Evolutionary conservation across 2,888 invertebrate genomes (phyloP), one percentile per base, ranked within the genome.

Genomic region (Drosophila leonis): DNA sequence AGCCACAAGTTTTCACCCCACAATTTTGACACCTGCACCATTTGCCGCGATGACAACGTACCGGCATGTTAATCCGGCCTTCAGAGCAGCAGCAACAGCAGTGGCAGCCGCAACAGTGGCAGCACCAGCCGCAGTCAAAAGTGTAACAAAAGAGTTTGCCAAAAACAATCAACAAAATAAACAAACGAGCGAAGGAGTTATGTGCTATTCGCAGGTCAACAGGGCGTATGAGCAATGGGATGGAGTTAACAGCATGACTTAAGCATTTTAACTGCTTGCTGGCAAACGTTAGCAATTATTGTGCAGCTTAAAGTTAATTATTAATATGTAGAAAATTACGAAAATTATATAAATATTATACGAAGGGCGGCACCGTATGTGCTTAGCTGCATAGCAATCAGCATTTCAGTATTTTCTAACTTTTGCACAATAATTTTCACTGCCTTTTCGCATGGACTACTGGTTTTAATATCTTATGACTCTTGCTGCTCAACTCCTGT

Each of bases 21-120:
- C 77, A 83, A 76, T 87, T 84, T 88, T 87, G 87, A 89, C 84
- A 84, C 84, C 89, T 84, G 72, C 76, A 88, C 89, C 84, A 75
- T 78, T 86, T 74, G 66, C 83, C 70, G 83, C 81, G 83, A 81
- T 88, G 83, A 83, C 89, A 83, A 83, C 82, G 65, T 68, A 75
- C 71, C 85, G 71, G 66, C 64, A 71, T 80, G 76, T 75, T 80
- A 75, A 77, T 75, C 76, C 77, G 61, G 51, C 56, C 31, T 42
- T 59, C 52, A 51, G 61, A 62, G 49, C 65, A 65, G 13, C 49
- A 29, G 6, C 15, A 49, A 12, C 29, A 65, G 49, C 61, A 46
- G 29, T 42, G 49, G n/a, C 68, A 69, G 12, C 72, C 31, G 33
- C 49, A 33, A 33, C 12, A 33, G 49, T 42, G 56, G 31, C 72